These are phyloP conservation scores for Corythoichthys intestinalis DNA, from an alignment of 2,113 vertebrate species.

Conservation along the genomic window DNA sequence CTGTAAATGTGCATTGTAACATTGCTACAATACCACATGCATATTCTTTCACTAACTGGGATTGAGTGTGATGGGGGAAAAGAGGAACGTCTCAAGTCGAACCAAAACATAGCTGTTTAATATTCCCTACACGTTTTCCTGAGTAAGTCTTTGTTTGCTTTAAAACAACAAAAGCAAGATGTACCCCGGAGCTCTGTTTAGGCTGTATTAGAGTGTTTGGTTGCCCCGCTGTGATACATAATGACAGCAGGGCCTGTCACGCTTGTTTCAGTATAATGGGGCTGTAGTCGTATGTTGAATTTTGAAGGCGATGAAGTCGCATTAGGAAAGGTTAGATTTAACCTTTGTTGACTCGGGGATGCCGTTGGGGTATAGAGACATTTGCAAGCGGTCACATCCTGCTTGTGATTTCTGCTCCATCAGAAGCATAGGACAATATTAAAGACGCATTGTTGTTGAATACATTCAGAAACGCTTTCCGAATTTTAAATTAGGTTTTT, in stretches of 20 bases:
- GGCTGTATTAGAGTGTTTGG: conserved; percentile 6
- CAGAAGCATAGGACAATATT: not conserved
- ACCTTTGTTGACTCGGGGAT: conserved; percentile 29
- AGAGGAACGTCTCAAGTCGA: not conserved
- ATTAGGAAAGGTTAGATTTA: conserved; percentile 32
- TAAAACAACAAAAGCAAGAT: conserved; percentile 11
- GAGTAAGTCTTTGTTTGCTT: conserved; percentile 2
- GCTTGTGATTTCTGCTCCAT: conserved; percentile 9
- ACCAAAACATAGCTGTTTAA: conserved; percentile 1
- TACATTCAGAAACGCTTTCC: not conserved
- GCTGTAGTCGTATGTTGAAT: conserved; percentile 1
- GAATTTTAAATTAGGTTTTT: not conserved
- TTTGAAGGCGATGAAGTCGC: conserved; percentile 17
- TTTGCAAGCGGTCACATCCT: conserved; percentile 29
- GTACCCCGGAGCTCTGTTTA: conserved; percentile 19
- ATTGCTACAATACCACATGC: too few relatives aligned
- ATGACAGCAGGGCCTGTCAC: conserved; percentile 2
- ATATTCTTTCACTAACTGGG: too few relatives aligned
- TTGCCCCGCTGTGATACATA: conserved; percentile 25
- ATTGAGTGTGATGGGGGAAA: not conserved
- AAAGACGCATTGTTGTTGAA: not conserved
- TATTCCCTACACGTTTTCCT: conserved; percentile 13
- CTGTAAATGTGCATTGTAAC: too few relatives aligned
- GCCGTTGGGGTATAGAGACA: conserved; percentile 27
- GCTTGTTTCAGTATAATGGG: conserved; percentile 9